Percentiles rank a stretch among this genome's conserved stretches.
These are phyloP conservation scores for Hormiphora californensis DNA, from an alignment of 37 sponge, comb jelly and placozoan genomes.

Conservation along the genomic window DNA sequence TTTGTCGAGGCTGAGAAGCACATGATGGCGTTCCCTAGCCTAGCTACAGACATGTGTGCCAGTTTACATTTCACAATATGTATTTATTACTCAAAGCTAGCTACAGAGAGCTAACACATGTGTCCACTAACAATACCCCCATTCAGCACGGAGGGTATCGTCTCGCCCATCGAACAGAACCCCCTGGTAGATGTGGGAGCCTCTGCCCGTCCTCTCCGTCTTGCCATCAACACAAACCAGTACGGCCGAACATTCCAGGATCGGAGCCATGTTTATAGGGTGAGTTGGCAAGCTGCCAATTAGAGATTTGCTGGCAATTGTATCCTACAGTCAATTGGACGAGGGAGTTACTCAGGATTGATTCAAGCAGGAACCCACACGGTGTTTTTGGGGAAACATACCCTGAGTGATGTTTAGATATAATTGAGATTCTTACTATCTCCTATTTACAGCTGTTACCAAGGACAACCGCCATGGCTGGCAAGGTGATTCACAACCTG, in stretches of 20 bases:
- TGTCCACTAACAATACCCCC: not conserved
- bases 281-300: too few relatives aligned
- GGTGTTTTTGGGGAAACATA: too few relatives aligned
- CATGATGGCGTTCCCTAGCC: too few relatives aligned
- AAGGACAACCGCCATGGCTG: not conserved
- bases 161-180: constrained; percentile 85
- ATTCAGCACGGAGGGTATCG: constrained; percentile 57
- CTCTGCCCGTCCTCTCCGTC: constrained; percentile 63
- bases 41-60: too few relatives aligned
- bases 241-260: constrained; percentile 98
- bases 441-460: constrained; percentile 29
- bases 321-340: not conserved
- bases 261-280: constrained; percentile 54
- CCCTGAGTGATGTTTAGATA: too few relatives aligned
- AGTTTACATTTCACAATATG: not conserved
- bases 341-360: too few relatives aligned
- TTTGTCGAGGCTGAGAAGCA: too few relatives aligned
- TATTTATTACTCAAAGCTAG: not conserved
- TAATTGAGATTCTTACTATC: too few relatives aligned
- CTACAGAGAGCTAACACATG: not conserved
- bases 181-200: constrained; percentile 84
- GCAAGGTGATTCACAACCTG: constrained; percentile 72
- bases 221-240: constrained; percentile 94
- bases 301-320: not conserved
- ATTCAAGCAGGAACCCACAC: too few relatives aligned